Evolutionary conservation across 2,888 invertebrate genomes (phyloP).

Genomic region (Rhagonycha lutea): DNA sequence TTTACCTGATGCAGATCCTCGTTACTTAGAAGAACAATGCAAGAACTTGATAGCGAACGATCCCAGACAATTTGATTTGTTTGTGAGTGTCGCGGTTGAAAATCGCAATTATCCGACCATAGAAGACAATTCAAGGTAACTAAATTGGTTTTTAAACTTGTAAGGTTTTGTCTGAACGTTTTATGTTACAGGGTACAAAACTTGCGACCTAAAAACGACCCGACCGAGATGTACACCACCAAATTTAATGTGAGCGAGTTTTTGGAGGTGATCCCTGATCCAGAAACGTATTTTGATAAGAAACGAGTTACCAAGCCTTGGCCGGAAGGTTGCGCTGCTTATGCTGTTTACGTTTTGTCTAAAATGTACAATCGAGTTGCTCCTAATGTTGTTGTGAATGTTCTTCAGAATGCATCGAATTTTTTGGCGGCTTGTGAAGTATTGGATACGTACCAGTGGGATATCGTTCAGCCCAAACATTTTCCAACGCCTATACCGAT

Average conservation of each 20-base stretch:
- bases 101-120: background rate
- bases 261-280: background rate
- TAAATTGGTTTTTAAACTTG: background rate
- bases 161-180: background rate
- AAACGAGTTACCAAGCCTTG: background rate
- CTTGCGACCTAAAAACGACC: background rate
- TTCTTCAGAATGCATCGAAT: background rate
- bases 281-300: background rate
- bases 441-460: background rate
- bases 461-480: background rate
- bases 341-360: background rate
- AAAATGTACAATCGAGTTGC: background rate
- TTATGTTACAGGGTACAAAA: background rate
- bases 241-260: background rate
- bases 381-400: background rate
- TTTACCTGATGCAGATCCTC: background rate
- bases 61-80: background rate
- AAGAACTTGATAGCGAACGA: background rate
- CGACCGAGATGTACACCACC: background rate
- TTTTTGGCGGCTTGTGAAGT: background rate
- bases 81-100: background rate
- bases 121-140: background rate
- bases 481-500: background rate
- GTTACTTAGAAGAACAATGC: background rate
- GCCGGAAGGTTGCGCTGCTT: background rate